Percentiles rank a stretch among this genome's conserved stretches.
Evolutionary conservation across 2,797 vertebrate genomes (phyloP).

Genomic region (Rousettus madagascariensis): DNA sequence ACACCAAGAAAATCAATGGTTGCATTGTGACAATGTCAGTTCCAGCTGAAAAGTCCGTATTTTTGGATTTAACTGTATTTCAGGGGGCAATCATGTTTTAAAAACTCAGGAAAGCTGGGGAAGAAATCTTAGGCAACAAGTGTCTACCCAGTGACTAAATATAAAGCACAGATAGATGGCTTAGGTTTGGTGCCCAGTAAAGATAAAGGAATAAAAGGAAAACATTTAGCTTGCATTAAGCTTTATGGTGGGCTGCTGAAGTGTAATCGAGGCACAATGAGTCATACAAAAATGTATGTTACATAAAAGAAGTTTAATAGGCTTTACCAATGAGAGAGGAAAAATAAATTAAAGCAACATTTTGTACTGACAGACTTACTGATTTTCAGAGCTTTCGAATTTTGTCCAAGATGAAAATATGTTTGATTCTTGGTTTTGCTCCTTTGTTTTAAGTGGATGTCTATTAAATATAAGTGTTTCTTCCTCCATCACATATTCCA

Average conservation of each 20-base stretch:
- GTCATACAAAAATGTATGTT: constrained; percentile 53
- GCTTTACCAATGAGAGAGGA: neutral
- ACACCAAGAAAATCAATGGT: neutral
- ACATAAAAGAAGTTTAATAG: constrained; percentile 19
- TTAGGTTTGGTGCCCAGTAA: constrained; percentile 69
- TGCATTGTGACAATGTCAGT: neutral
- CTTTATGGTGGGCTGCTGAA: constrained; percentile 76
- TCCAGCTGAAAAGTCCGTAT: constrained; percentile 66
- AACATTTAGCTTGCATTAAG: constrained; percentile 73
- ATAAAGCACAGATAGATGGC: constrained; percentile 67
- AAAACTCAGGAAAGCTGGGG: constrained; percentile 70
- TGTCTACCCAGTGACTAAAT: constrained; percentile 70
- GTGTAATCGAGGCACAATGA: constrained; percentile 74
- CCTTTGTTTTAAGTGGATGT: neutral
- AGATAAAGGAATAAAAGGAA: constrained; percentile 78
- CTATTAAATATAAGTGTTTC: neutral
- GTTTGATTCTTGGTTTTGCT: neutral
- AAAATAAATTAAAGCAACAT: constrained; percentile 56
- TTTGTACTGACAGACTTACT: constrained; percentile 13
- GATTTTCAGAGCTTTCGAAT: constrained; percentile 25
- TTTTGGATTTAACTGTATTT: constrained; percentile 72
- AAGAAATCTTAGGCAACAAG: constrained; percentile 77
- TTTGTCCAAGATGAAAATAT: constrained; percentile 40
- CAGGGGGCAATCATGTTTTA: constrained; percentile 49
- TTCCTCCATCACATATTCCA: neutral